Base-by-base conservation (phyloP, 2,797 vertebrate species). In the Falco naumanni region DNA sequence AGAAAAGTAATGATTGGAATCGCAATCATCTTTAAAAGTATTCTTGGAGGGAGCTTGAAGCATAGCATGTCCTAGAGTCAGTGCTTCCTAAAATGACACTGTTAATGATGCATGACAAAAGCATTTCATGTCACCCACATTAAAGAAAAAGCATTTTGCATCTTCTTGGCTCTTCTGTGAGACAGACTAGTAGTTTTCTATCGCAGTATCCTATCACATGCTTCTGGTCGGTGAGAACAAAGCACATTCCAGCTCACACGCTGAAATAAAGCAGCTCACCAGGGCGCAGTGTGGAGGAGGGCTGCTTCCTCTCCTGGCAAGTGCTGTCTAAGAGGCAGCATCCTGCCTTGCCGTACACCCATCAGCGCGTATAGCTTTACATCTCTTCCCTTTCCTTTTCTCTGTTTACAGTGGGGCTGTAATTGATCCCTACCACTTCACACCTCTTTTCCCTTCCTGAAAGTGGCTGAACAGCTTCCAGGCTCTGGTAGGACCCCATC, bases 291-390 rank as follows among this genome's bases (percentile, higher is more conserved):
- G 2, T 0, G 47, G 26, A 63, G 47, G 26, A 63, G 12, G 21
- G 77, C 41, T 54, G 61, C 66, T 45, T 72, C 47, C 84, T 54
- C 33, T 77, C 45, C 41, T 12, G 54, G 24, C 37, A 41, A 41
- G 47, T n/a, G 71, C 64, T 50, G 0, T 4, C 14, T 28, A 3
- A 59, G 34, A 53, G 31, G 39, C 39, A 93, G 37, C 41, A 33
- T 13, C 16, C 41, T 24, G 34, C 54, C 64, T 25, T 66, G 66
- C 33, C 61, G 1, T 14, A 4, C 0, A 0, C 24, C 25, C 8
- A 9, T 12, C 50, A 1, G 18, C 3, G 1, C 24, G 13, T 3
- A 18, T 1, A 54, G 53, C 21, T 95, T 86, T 47, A 41, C 33
- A 21, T 24, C 7, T 47, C 51, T 77, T 65, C 61, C 37, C 25